Conservation (phyloP, 2,797 vertebrate genomes). For the Onychomys arenicola region DNA sequence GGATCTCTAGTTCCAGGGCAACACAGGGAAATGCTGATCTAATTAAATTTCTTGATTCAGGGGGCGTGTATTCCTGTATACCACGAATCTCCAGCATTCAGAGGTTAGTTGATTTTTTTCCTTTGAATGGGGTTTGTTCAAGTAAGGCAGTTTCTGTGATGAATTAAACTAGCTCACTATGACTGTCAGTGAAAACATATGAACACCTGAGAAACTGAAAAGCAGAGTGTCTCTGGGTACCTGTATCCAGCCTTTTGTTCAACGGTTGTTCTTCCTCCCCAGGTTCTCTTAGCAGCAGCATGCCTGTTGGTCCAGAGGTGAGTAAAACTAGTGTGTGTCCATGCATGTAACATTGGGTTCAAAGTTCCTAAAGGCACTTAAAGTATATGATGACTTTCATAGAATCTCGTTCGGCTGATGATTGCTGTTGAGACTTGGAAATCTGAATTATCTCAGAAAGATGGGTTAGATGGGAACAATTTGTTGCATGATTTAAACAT, state of each 20-base stretch:
- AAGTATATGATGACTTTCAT: constrained; percentile 81
- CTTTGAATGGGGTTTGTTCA: accelerated
- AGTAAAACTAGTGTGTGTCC: accelerated
- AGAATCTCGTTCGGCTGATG: constrained; percentile 89
- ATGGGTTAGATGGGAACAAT: not conserved
- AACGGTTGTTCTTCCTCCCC: accelerated
- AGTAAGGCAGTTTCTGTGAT: constrained; percentile 82
- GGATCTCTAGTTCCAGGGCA: too few species aligned
- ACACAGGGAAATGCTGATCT: not conserved
- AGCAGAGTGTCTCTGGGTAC: accelerated
- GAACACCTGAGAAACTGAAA: constrained; percentile 85
- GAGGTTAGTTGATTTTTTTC: constrained; percentile 38
- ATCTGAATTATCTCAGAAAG: constrained; percentile 65
- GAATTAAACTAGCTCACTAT: constrained; percentile 88
- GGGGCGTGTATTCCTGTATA: not conserved
- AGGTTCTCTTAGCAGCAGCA: not conserved
- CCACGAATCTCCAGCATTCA: not conserved
- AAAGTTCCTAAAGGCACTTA: not conserved
- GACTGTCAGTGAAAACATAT: constrained; percentile 79
- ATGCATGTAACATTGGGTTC: accelerated
- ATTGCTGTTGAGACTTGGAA: constrained; percentile 84
- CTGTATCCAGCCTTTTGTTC: accelerated
- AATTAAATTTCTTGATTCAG: constrained; percentile 29
- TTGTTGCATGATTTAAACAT: not conserved
- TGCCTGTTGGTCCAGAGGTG: not conserved